Evolutionary conservation across 2,888 invertebrate species (phyloP), one percentile per base, ranked within the genome.

Genomic region (Conchocele bisecta): DNA sequence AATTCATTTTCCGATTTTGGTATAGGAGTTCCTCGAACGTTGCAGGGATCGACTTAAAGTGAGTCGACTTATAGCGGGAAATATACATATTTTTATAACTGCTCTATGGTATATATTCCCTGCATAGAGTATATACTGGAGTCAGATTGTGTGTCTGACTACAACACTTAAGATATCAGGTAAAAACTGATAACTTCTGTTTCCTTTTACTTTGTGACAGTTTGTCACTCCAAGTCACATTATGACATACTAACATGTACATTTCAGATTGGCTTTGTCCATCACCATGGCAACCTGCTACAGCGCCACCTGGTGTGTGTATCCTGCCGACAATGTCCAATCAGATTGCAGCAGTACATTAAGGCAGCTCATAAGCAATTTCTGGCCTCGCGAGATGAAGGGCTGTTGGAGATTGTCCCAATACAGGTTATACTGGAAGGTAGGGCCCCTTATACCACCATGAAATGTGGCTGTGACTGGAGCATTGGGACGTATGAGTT

Each of bases 401-500:
- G 54, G 6, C 35, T 76, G 31, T 53, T 80, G 28, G 80, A 80
- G 46, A 59, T 72, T 6, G 48, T 80, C 41, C 80, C 80, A 11
- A 57, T 75, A 24, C 44, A 65, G n/a, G 53, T 41, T 37, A 20
- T 81, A 31, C 35, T 78, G 7, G 56, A 70, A 33, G 79, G 81
- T 81, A 76, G n/a, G n/a, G n/a, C n/a, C n/a, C n/a, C n/a, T n/a
- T n/a, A n/a, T n/a, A n/a, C n/a, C n/a, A n/a, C n/a, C n/a, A n/a
- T n/a, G n/a, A n/a, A n/a, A n/a, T n/a, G n/a, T n/a, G n/a, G n/a
- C n/a, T n/a, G n/a, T n/a, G n/a, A n/a, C n/a, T n/a, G n/a, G n/a
- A n/a, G n/a, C n/a, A n/a, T n/a, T n/a, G n/a, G n/a, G n/a, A n/a
- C n/a, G n/a, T n/a, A n/a, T n/a, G n/a, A n/a, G n/a, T n/a, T n/a